phyloP scores from a whole-genome alignment of 2,113 vertebrate genomes.

The Sakesphorus luctuosus region DNA sequence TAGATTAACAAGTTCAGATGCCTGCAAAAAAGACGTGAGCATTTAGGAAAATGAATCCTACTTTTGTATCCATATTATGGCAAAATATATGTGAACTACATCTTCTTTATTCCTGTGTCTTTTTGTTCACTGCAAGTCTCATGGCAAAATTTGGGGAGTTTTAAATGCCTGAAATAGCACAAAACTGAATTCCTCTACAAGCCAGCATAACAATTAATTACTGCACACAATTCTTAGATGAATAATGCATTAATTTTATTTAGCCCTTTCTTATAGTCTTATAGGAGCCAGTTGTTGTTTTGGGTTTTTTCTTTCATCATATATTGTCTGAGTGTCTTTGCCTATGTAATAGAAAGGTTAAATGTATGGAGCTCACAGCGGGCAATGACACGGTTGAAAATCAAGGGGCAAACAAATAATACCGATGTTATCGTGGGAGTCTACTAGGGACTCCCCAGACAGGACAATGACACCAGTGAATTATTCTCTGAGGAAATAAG shows the following conservation, averaged over 20 bases:
- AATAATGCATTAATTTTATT: neutral
- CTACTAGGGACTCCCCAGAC: too few species aligned
- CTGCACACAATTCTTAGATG: neutral
- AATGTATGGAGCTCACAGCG: neutral
- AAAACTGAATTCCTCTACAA: neutral
- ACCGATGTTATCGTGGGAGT: too few species aligned
- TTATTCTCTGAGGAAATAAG: too few species aligned
- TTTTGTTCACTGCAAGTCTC: neutral
- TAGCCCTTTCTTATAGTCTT: neutral
- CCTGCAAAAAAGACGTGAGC: neutral
- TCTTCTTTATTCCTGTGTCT: neutral
- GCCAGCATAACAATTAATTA: neutral
- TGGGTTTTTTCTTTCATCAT: neutral
- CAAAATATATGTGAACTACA: neutral
- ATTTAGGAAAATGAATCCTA: neutral
- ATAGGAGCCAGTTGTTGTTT: too few species aligned
- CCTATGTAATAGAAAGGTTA: neutral
- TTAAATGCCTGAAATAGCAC: neutral
- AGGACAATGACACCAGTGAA: too few species aligned
- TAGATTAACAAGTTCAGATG: neutral
- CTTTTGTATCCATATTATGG: neutral
- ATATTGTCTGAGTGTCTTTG: neutral
- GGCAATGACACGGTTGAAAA: neutral
- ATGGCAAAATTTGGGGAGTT: neutral
- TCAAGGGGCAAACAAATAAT: too few species aligned